Base-by-base conservation (phyloP, 2,888 invertebrate species). In the Beris morrisii region DNA sequence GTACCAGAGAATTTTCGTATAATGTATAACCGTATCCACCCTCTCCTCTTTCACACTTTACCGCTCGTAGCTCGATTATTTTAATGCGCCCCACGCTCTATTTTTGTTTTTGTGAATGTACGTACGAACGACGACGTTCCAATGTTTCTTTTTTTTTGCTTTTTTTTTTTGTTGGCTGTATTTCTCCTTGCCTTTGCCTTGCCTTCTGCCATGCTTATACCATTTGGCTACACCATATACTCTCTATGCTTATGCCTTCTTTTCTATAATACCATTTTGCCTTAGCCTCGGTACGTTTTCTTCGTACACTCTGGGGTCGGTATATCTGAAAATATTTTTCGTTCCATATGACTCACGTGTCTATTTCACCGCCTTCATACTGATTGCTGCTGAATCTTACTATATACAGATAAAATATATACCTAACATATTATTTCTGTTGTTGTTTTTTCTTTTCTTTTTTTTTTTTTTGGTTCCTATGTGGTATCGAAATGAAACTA, bases 41-140 rank as follows among this genome's bases (percentile, higher is more conserved):
- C 66, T 63, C 65, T 53, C 53, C 59, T 52, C 50, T 64, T 56
- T 58, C 59, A 45, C 70, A 65, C 57, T 54, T 59, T 43, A 59
- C 38, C 50, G 54, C 48, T 59, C 66, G 68, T 64, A 56, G 64
- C 59, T 66, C 56, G 68, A 68, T 68, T 66, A 68, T 68, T 68
- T 68, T 68, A 68, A 68, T 66, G 68, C 68, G 68, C 68, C 68
- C 68, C 68, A 68, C 68, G 68, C 68, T 68, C 65, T 68, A 68
- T 68, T 68, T 68, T 68, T 61, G 54, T 54, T 46, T 28, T 28
- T 59, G 30, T 59, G n/a, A 43, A 22, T 59, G n/a, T 59, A 13
- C 57, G 48, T 48, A 48, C 48, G 48, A 11, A 13, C 44, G 46
- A 45, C 46, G 45, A 46, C 58, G 58, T 58, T 58, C 58, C 58